Base-by-base conservation (phyloP, 1,140 invertebrate genomes). In the Camponotus floridanus region DNA sequence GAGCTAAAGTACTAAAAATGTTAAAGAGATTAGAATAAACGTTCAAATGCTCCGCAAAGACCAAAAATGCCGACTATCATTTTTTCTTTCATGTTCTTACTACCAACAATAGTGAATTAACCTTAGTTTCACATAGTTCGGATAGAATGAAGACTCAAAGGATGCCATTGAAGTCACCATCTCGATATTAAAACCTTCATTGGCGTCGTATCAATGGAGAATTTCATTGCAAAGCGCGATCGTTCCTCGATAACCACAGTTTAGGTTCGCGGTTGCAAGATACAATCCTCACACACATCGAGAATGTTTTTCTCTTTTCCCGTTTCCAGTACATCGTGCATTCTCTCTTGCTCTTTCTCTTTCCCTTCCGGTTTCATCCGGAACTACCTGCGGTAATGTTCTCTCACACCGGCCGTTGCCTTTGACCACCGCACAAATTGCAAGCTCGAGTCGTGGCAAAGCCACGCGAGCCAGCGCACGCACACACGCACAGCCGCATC, bases 361-460 rank as follows among this genome's bases (percentile, higher is more conserved):
- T n/a, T 55, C 13, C 61, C 26, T 85, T 59, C 31, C 76, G 48
- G 26, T 51, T 51, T 81, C 39, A 62, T 81, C 67, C 76, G 64
- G 59, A 31, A 64, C 57, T 86, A 81, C 78, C 85, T 81, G 76
- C 45, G 85, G 65, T 81, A 81, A 86, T 81, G 85, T 81, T 73
- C 64, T 86, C 85, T 59, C 76, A 62, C 65, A 62, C 42, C 78
- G 78, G 55, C 45, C 81, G 79, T 73, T 81, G 79, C 79, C 79
- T 76, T 85, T 78, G 59, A 85, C 73, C 81, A 55, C 62, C 62
- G 81, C 48, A 85, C 81, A 85, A 85, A 85, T 85, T 85, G 81
- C 81, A 85, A 85, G 81, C 81, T 78, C 73, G 59, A 85, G 81
- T 85, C 81, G 81, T 61, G 73, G 79, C 45, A 78, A 85, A 85